A percentile compares a stretch with the other conserved stretches of the same genome.
These are phyloP conservation scores for Panulirus ornatus DNA, from an alignment of 1,140 invertebrate genomes.

Conservation along the genomic window DNA sequence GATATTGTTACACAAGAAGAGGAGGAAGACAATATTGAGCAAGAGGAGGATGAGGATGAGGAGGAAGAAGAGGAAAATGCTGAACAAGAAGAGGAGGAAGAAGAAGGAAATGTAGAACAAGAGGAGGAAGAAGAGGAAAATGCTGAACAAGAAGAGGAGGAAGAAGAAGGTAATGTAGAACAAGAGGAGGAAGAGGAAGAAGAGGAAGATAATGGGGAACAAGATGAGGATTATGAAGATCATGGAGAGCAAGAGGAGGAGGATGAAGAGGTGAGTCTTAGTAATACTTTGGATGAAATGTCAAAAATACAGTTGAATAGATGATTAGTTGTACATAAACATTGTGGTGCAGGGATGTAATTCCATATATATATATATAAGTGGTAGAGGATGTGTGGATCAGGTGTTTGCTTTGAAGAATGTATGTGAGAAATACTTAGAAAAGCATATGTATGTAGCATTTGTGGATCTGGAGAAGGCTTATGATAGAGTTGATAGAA, in stretches of 20 bases:
- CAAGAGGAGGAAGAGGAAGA: slow-evolving; percentile 45
- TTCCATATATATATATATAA: too few species aligned
- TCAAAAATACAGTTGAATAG: too few species aligned
- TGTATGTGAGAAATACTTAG: too few species aligned
- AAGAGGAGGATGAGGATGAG: slow-evolving; percentile 34
- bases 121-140: slow-evolving; percentile 25
- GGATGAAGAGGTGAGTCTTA: background rate
- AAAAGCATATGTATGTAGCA: too few species aligned
- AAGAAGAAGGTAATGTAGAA: background rate
- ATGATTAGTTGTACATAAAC: background rate
- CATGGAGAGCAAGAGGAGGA: background rate
- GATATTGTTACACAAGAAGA: slow-evolving; percentile 32
- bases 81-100: slow-evolving; percentile 1
- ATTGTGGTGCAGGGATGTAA: too few species aligned
- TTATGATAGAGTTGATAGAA: too few species aligned
- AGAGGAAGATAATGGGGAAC: slow-evolving; percentile 36
- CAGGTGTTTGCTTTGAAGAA: too few species aligned
- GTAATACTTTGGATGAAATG: too few species aligned
- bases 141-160: slow-evolving; percentile 28
- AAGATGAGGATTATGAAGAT: slow-evolving; percentile 22
- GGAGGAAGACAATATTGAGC: slow-evolving; percentile 4
- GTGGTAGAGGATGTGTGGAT: too few species aligned
- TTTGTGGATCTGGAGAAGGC: too few species aligned
- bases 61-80: slow-evolving; percentile 29
- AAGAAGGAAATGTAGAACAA: background rate